Conservation (phyloP, 2,888 invertebrate genomes). For the Noctua fimbriata region DNA sequence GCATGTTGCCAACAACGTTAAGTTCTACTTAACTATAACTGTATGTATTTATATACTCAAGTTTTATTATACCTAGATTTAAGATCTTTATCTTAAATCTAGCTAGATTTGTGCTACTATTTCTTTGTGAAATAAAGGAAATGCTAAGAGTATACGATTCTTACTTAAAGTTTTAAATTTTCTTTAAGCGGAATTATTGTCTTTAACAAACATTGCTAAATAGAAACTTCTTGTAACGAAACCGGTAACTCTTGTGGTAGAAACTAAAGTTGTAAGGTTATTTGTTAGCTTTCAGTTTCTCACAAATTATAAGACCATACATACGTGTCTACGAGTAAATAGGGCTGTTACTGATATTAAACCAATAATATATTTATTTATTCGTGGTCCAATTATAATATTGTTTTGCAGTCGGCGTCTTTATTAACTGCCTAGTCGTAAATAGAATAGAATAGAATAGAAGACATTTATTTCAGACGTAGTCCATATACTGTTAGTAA, state of each 20-base stretch:
- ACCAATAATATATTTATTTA: too few relatives aligned
- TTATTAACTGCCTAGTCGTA: not conserved
- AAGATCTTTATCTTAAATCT: slow-evolving; percentile 6
- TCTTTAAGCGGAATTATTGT: not conserved
- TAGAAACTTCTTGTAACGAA: not conserved
- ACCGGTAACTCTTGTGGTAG: not conserved
- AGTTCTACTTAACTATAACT: not conserved
- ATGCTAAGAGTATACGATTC: slow-evolving; percentile 5
- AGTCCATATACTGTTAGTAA: too few relatives aligned
- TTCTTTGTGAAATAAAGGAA: slow-evolving; percentile 18
- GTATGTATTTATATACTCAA: slow-evolving; percentile 23
- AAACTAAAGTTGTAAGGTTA: not conserved
- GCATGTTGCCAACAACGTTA: slow-evolving; percentile 25
- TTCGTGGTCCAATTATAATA: not conserved
- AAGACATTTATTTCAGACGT: too few relatives aligned
- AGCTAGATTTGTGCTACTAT: not conserved
- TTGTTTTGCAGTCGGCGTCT: not conserved
- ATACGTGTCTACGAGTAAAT: not conserved
- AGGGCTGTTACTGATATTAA: too few relatives aligned
- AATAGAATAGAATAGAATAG: too few relatives aligned
- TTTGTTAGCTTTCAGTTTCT: not conserved
- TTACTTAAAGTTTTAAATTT: not conserved
- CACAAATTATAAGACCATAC: not conserved
- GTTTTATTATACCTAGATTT: slow-evolving; percentile 13
- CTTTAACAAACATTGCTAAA: slow-evolving; percentile 11